Conservation (phyloP, 2,888 invertebrate genomes). For the Imbricaverruca yamaguchii region DNA sequence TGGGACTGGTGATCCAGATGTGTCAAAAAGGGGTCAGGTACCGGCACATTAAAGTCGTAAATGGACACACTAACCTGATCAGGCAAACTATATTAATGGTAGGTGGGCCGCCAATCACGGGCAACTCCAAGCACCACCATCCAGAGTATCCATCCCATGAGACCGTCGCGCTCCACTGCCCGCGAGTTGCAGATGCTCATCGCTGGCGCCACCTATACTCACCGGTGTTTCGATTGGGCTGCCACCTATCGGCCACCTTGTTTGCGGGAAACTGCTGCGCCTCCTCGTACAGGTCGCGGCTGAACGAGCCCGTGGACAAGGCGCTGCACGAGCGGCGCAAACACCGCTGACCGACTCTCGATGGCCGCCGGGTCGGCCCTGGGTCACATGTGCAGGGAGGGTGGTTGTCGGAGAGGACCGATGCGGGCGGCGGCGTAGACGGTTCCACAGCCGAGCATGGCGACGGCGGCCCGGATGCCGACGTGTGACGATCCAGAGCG, state of each 20-base stretch:
- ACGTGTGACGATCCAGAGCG: too few relatives aligned
- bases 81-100: not conserved
- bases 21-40: not conserved
- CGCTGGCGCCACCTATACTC: not conserved
- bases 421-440: not conserved
- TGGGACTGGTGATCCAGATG: too few relatives aligned
- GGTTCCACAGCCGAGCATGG: not conserved
- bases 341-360: not conserved
- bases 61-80: not conserved
- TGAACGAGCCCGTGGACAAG: not conserved
- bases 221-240: not conserved
- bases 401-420: not conserved
- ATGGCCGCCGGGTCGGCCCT: not conserved
- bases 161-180: not conserved
- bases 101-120: not conserved
- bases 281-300: not conserved
- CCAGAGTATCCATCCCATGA: not conserved
- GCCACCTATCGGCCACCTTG: conserved; percentile 12
- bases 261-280: not conserved
- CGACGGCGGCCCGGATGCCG: not conserved
- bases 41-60: not conserved
- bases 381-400: not conserved
- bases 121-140: not conserved
- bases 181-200: not conserved
- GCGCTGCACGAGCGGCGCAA: not conserved